Evolutionary conservation across 2,113 vertebrate genomes (phyloP), one percentile per base, ranked within the genome.

Genomic region (Alosa alosa): DNA sequence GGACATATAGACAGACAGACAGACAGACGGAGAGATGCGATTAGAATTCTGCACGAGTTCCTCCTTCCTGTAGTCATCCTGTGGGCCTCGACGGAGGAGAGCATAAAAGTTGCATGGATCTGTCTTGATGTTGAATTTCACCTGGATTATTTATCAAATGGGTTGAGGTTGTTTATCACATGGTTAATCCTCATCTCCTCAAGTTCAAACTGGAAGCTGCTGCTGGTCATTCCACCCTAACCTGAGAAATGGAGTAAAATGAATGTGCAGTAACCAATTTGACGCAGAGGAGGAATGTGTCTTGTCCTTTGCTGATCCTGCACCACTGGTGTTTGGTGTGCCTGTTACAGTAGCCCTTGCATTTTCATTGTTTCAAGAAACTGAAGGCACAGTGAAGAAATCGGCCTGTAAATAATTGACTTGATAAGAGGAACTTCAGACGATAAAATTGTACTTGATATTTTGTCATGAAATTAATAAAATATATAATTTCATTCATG

Each of bases 111-210:
- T 94, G 94, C 88, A 94, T 94, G 81, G 90, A 92, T 90, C 91
- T 91, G 92, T 93, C 86, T 86, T 87, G 91, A 92, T 92, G 90
- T 91, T 92, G 90, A 90, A 90, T 93, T 93, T 92, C 91, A 92
- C 75, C 83, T 95, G 91, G 93, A 94, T 94, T 94, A 94, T 95
- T 94, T 92, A 94, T 95, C 88, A 95, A 91, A 91, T 91, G 85
- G 88, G 84, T 86, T 89, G 88, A 86, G 91, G 90, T 90, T 94
- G 93, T 94, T 94, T 94, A 94, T 94, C 92, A 92, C 89, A 90
- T 86, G 84, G 86, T 87, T 92, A 90, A 93, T 93, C 88, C 88
- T 83, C 86, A 84, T 89, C 87, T 84, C 57, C 88, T 86, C 91
- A 93, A 91, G 91, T 93, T 91, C 41, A 44, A 44, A 44, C 41